Conservation (phyloP, 2,113 vertebrate genomes). For the Halcyon senegalensis region DNA sequence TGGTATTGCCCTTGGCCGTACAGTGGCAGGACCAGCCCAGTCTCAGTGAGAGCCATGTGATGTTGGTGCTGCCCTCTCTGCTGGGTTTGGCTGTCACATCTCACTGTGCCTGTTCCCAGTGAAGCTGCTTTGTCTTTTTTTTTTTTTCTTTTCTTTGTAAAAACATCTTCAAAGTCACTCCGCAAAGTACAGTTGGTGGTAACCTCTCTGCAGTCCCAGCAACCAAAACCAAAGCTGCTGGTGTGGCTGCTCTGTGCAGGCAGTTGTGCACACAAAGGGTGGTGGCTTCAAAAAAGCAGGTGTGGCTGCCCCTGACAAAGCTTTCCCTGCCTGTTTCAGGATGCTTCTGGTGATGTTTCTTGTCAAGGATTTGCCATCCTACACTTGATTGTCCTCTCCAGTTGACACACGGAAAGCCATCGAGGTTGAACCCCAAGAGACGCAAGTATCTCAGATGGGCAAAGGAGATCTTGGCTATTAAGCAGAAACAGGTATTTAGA, state of each 20-base stretch:
- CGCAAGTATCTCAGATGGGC: not conserved
- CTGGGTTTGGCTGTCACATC: not conserved
- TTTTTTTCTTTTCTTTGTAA: not conserved
- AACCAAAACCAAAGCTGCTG: not conserved
- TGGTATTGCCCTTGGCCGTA: rapidly evolving
- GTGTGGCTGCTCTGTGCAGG: not conserved
- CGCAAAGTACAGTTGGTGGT: not conserved
- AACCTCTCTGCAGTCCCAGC: not conserved
- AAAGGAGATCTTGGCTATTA: not conserved
- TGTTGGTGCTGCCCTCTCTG: not conserved
- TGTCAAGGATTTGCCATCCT: not conserved
- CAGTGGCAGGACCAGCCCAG: not conserved
- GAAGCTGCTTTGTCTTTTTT: not conserved
- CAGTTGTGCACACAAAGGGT: not conserved
- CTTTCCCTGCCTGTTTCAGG: not conserved
- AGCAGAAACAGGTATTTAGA: not conserved
- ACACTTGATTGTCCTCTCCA: not conserved
- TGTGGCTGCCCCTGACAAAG: not conserved
- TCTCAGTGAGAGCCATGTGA: rapidly evolving
- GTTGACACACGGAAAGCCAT: not conserved
- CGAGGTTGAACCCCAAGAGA: not conserved
- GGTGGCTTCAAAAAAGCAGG: not conserved
- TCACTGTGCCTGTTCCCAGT: not conserved
- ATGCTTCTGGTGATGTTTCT: not conserved
- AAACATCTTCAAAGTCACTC: not conserved